Evolutionary conservation across 1,140 invertebrate genomes (phyloP), one percentile per base, ranked within the genome.

Genomic region (Melanaphis sacchari): DNA sequence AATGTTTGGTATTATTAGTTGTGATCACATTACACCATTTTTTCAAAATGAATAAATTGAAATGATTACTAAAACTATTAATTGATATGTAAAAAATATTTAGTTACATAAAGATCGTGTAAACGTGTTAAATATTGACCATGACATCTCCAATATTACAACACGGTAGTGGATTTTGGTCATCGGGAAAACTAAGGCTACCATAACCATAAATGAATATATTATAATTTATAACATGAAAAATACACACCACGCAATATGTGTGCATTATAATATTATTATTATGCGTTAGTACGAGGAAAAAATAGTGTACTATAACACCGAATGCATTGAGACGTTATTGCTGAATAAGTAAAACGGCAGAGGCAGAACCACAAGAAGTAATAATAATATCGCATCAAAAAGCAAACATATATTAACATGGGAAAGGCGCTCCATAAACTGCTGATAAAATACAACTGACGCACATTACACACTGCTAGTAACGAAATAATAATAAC

Each of bases 391-490:
- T 84, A 84, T 84, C 40, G 26, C 82, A 41, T 84, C 40, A 41
- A 84, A 84, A 41, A 38, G 82, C 40, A 26, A 84, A 84, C 82
- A 38, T 24, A 84, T 84, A 40, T 24, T 40, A 84, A 38, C 38
- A 24, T 36, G 9, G 82, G 40, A 41, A 84, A 84, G 40, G 40
- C 82, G 22, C 40, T 87, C 84, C 40, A 87, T 87, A 87, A 87
- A 87, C 84, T 87, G 84, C 84, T 87, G 41, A 87, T 87, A 87
- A 87, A 87, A 87, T 41, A 87, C 84, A 87, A 43, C 84, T 43
- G 84, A 87, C 84, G 84, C 84, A 43, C 84, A 43, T 87, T 87
- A 87, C 41, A 43, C 40, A 18, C 41, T 87, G 24, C 84, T 26
- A 15, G 41, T 87, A 87, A 87, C 36, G 41, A 87, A 87, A 87